A percentile compares a stretch with the other conserved stretches of the same genome.
Conservation (phyloP, 1,140 invertebrate genomes). For the Lineus longissimus region DNA sequence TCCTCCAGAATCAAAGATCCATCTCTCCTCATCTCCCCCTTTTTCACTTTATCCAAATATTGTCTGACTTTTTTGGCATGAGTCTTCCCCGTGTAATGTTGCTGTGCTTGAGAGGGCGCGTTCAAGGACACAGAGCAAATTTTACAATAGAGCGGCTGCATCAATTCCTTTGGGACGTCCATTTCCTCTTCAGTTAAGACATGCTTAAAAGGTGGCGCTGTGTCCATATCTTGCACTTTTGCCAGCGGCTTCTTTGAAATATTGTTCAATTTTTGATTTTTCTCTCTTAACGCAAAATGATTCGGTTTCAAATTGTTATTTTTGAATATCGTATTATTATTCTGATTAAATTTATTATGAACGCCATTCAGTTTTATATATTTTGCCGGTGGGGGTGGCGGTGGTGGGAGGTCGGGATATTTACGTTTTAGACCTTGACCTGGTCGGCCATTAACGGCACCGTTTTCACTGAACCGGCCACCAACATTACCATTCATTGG, state of each 20-base stretch:
- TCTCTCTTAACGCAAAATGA: neutral
- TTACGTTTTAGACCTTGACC: too few relatives aligned
- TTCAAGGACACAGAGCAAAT: slow-evolving; percentile 31
- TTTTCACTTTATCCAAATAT: slow-evolving; percentile 20
- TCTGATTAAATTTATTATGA: slow-evolving; percentile 1
- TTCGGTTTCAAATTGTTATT: neutral
- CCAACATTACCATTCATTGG: too few relatives aligned
- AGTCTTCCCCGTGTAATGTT: slow-evolving; percentile 38
- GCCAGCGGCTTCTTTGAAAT: too few relatives aligned
- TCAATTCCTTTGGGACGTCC: slow-evolving; percentile 25
- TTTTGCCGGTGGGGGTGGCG: too few relatives aligned
- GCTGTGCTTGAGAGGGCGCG: slow-evolving; percentile 26
- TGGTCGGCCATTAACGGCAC: neutral
- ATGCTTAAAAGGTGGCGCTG: neutral
- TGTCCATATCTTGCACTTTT: neutral
- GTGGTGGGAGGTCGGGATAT: too few relatives aligned
- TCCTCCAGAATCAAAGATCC: slow-evolving; percentile 13
- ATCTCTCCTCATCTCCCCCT: slow-evolving; percentile 14
- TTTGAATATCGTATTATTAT: neutral
- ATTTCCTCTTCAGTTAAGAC: neutral
- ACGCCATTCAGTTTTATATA: neutral
- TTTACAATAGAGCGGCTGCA: slow-evolving; percentile 33
- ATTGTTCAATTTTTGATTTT: too few relatives aligned
- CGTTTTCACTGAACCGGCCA: neutral
- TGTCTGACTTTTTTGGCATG: slow-evolving; percentile 33